These are phyloP conservation scores for Riparia riparia DNA, from an alignment of 2,113 vertebrate species.

Conservation along the genomic window DNA sequence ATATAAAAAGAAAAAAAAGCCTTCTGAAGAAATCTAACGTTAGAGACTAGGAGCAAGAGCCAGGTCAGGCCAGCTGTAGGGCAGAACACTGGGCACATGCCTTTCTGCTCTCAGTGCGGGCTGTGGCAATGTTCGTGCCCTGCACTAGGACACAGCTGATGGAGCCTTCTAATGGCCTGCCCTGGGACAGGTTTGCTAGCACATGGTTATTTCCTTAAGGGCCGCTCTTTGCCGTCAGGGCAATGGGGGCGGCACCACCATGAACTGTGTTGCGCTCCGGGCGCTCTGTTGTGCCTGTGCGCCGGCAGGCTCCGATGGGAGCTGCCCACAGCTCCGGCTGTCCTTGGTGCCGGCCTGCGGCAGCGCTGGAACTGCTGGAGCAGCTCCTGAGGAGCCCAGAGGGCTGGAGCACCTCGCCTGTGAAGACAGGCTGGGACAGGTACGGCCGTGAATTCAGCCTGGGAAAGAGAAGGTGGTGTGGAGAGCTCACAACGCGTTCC, in stretches of 20 bases:
- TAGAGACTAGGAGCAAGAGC: neutral
- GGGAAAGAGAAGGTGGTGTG: too few relatives aligned
- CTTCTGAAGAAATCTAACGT: neutral
- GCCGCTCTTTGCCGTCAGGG: neutral
- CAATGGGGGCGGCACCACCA: accelerated
- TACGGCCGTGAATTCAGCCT: too few relatives aligned
- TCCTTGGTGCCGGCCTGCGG: accelerated
- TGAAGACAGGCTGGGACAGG: accelerated
- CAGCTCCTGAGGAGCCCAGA: neutral
- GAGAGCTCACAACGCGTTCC: neutral
- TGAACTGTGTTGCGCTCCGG: accelerated
- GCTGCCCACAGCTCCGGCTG: neutral
- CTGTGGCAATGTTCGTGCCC: too few relatives aligned
- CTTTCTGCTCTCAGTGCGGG: neutral
- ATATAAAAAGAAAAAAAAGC: accelerated
- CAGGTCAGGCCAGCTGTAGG: too few relatives aligned
- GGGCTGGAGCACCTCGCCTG: accelerated
- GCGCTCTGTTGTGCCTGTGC: neutral
- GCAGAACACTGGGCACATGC: neutral
- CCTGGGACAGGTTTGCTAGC: neutral
- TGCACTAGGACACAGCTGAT: neutral
- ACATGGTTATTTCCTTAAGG: too few relatives aligned
- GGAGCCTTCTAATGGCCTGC: neutral
- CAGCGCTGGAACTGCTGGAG: accelerated
- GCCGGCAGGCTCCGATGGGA: neutral